Base-by-base conservation (phyloP, 2,797 vertebrate species). In the Poecilia gillii region DNA sequence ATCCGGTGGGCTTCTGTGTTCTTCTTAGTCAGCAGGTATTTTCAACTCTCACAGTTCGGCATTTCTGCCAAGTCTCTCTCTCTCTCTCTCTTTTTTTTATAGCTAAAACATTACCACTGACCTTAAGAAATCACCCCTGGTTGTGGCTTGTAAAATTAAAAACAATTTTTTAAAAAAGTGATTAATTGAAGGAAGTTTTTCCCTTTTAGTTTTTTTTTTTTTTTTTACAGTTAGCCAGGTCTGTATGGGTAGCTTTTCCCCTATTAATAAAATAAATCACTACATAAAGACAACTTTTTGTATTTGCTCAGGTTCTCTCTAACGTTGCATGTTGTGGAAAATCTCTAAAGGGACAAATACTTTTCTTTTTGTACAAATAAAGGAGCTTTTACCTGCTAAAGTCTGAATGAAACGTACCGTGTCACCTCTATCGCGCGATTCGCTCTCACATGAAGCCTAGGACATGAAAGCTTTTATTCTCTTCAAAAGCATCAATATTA, bases 401-500 rank as follows among this genome's bases (percentile, higher is more conserved):
- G 2, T 57, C 41, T 2, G 20, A 72, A 18, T 73, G 18, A 79
- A 77, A 75, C 39, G 41, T 46, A 36, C 23, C 20, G 28, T 0
- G 41, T 23, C 51, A 70, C 28, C 73, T 43, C 31, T 43, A 59
- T 66, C 31, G 75, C 47, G 51, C 13, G 4, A 76, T 71, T 70
- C 47, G 47, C 28, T 33, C 28, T 18, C 2, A 46, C 41, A 25
- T 12, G 9, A 46, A 55, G 28, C 4, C 45, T 6, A 1, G 62
- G 43, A 77, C 11, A 72, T 36, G 18, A 84, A n/a, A 75, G 33
- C 6, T 72, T 45, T 74, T 41, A 71, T 72, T 13, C 4, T 41
- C 73, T 78, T 76, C 33, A 49, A 75, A 41, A 55, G 70, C 57
- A 80, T 55, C 39, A 51, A 33, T 25, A 72, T 74, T 75, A 62